Conservation (phyloP, 2,797 vertebrate genomes). For the Hypotaenidia okinawae region DNA sequence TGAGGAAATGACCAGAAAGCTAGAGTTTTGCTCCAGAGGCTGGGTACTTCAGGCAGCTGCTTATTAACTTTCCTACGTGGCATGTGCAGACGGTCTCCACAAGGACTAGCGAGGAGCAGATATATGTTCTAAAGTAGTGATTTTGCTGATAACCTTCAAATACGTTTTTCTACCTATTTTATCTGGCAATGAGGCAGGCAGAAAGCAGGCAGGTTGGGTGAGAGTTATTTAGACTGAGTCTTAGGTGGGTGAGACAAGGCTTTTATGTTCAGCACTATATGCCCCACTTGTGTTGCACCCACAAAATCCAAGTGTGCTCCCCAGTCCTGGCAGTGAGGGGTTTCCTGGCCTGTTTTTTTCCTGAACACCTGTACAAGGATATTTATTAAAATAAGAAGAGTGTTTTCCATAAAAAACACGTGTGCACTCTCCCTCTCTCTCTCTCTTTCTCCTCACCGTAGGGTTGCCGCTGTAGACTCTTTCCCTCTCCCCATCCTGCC, state of each 20-base stretch:
- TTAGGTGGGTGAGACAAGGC: neutral
- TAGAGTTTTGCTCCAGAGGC: neutral
- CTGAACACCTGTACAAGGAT: neutral
- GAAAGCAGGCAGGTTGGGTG: neutral
- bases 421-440: neutral
- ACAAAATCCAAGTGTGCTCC: neutral
- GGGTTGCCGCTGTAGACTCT: neutral
- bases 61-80: neutral
- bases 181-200: neutral
- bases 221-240: neutral
- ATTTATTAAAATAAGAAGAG: neutral
- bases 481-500: constrained; percentile 42
- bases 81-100: neutral
- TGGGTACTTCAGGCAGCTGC: neutral
- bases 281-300: neutral
- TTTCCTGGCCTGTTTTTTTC: neutral
- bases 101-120: neutral
- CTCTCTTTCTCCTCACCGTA: neutral
- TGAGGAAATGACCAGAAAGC: neutral
- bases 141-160: neutral
- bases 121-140: neutral
- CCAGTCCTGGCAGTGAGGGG: neutral
- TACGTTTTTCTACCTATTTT: neutral
- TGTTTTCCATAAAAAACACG: neutral
- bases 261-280: neutral